Evolutionary conservation across 2,113 vertebrate genomes (phyloP), one percentile per base, ranked within the genome.

Genomic region (Castor canadensis): DNA sequence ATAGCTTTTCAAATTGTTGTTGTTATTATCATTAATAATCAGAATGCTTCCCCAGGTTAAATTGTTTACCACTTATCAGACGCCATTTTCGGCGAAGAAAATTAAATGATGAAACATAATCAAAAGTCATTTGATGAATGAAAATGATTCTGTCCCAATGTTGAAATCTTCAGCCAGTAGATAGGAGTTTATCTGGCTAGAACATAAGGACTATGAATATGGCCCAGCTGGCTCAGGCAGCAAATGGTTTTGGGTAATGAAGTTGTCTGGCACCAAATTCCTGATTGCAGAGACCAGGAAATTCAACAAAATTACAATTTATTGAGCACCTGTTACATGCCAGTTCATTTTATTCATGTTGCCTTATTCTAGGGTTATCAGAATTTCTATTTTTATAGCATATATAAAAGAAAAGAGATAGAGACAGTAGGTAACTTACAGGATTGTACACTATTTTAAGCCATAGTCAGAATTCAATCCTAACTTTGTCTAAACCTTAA

Each of bases 181-280:
- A 38, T 38, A 49, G 1, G 72, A 75, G 71, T 89, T 92, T 81
- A 80, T 81, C 45, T 85, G 60, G 28, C 60, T 85, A 17, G 54
- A 87, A 82, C 16, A 49, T 15, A 56, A 84, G 58, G n/a, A 15
- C 17, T 87, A 16, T 49, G 49, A 58, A 52, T 72, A 15, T 49
- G 11, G 54, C 16, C 67, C 77, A 81, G 38, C 54, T 95, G 76
- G 76, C 77, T 81, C 30, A 84, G 45, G 62, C 15, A 88, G 85
- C 19, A 93, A 82, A 82, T 56, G 76, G 10, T 62, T 96, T 92
- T 90, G 66, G 85, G 76, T 95, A 92, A 88, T 91, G 56, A 54
- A 94, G 62, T 81, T 82, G 47, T 81, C 88, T 94, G 91, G 43
- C 72, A 84, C 56, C 24, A 62, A 60, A 82, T n/a, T 10, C 52